Conservation (phyloP, 1,140 invertebrate species). For the Zeugodacus cucurbitae region DNA sequence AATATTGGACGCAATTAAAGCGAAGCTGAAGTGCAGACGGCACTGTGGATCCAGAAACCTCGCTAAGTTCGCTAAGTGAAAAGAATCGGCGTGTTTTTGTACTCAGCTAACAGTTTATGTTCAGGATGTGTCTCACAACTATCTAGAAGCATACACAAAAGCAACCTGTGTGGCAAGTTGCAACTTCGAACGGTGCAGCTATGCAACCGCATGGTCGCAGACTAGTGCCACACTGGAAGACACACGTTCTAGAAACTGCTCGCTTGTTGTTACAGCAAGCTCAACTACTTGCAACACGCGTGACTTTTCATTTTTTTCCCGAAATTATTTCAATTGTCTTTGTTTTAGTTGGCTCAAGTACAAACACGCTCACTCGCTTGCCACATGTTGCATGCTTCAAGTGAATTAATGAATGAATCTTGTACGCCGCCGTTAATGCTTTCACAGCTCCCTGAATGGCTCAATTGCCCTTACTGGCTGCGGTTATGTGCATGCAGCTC, state of each 20-base stretch:
- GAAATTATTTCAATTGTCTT: not conserved
- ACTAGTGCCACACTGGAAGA: not conserved
- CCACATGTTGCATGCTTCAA: constrained; percentile 14
- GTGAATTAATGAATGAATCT: constrained; percentile 35
- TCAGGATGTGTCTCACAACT: not conserved
- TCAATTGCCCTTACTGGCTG: not conserved
- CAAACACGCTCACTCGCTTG: not conserved
- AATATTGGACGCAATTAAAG: too few species aligned
- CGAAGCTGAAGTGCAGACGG: too few species aligned
- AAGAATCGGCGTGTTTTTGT: too few species aligned
- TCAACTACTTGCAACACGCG: not conserved
- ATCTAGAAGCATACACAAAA: not conserved
- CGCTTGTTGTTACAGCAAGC: not conserved
- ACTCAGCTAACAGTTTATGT: not conserved
- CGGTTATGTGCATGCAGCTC: not conserved
- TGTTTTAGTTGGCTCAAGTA: not conserved
- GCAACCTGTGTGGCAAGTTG: constrained; percentile 1
- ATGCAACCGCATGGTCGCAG: not conserved
- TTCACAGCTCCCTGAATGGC: constrained; percentile 16
- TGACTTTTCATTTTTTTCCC: not conserved
- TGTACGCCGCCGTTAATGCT: not conserved
- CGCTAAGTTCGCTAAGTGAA: too few species aligned
- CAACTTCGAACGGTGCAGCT: not conserved
- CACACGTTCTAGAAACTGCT: constrained; percentile 37
- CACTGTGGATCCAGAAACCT: too few species aligned